Base-by-base conservation (phyloP, 2,113 vertebrate genomes). In the Lutjanus erythropterus region DNA sequence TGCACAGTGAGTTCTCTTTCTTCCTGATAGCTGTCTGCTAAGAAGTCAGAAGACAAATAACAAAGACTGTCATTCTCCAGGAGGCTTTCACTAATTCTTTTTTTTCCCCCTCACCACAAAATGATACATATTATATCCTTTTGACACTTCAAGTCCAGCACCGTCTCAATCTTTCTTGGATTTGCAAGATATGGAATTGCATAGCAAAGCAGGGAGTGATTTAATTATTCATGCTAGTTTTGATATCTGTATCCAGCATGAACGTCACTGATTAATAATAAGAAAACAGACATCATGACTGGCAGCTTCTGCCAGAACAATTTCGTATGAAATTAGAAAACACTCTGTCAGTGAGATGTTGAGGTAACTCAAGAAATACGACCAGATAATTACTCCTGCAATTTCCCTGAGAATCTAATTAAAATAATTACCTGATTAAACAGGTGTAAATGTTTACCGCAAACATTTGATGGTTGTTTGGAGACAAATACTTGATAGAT, bases 21-120 rank as follows among this genome's bases (percentile, higher is more conserved):
- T 95, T 95, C 94, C 83, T 94, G 94, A 95, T 94, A 95, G 94
- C 94, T 95, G 95, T 95, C 95, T 95, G 93, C 95, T 94, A 94
- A 83, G 84, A 80, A 95, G 94, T 94, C 93, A 95, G 86, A 94
- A 91, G 93, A 94, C 90, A 92, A 93, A 94, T 94, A 95, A 95
- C 92, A 95, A 95, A 94, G 93, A 92, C 88, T 94, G 94, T 94
- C 94, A 94, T 90, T 93, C 92, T 91, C 81, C 90, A 84, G 93
- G 87, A 92, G 89, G 78, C 89, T 92, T 91, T 91, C 88, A 91
- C 93, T 92, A 93, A 94, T 90, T 90, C 86, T 84, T 83, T 78
- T 76, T 68, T 75, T 3, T 10, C 18, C 25, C 59, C 29, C 42
- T 59, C 76, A 41, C 81, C 84, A 74, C 74, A 83, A 65, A 79